Evolutionary conservation across 2,888 invertebrate species (phyloP).

Genomic region (Rotaria sp.): DNA sequence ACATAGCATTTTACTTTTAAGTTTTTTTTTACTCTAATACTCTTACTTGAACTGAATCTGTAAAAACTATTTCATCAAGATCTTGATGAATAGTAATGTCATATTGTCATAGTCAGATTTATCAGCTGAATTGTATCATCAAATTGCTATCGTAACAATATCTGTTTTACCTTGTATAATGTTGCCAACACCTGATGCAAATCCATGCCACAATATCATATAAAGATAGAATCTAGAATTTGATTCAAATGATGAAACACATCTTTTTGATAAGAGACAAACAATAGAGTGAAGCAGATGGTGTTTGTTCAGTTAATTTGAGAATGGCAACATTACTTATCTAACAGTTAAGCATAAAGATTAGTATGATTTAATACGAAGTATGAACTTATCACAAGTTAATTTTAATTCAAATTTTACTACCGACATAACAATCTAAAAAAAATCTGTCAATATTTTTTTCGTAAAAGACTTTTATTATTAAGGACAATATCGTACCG

Average conservation of each 20-base stretch:
- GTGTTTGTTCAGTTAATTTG: conserved; percentile 44
- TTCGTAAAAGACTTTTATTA: neutral
- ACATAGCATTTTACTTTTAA: no score
- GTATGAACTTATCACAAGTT: conserved; percentile 33
- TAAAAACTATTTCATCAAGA: conserved; percentile 70
- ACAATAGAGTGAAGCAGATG: conserved; percentile 42
- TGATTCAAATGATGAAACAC: neutral
- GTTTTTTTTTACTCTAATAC: no score
- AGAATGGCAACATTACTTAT: conserved; percentile 42
- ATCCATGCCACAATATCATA: conserved; percentile 56
- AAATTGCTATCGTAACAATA: no score
- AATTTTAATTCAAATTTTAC: conserved; percentile 42
- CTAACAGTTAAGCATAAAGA: neutral
- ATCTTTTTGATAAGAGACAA: conserved; percentile 48
- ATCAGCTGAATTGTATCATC: conserved; percentile 50
- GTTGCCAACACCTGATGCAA: conserved; percentile 72
- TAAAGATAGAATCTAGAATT: conserved; percentile 42
- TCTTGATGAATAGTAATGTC: conserved; percentile 66
- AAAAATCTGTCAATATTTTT: neutral
- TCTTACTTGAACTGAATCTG: conserved; percentile 66
- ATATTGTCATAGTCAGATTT: conserved; percentile 68
- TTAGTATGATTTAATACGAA: neutral
- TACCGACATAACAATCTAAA: conserved; percentile 65
- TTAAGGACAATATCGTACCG: neutral
- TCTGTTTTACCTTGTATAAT: conserved; percentile 61